These are phyloP conservation scores for Oryzias celebensis DNA, from an alignment of 2,113 vertebrate genomes.

Conservation along the genomic window DNA sequence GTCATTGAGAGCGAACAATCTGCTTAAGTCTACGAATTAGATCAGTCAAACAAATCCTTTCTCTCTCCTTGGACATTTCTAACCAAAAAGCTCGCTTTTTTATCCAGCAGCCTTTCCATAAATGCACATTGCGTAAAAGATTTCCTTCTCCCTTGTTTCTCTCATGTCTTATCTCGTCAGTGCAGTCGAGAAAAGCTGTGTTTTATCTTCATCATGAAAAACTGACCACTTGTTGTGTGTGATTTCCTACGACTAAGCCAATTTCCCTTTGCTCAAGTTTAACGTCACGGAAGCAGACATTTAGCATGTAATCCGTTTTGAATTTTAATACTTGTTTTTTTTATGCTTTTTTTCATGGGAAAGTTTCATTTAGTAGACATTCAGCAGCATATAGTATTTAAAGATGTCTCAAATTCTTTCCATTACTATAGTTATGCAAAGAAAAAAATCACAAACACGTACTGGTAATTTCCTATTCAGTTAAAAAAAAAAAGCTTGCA, in stretches of 20 bases:
- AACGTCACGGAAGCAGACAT: background rate
- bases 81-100: background rate
- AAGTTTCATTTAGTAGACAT: no score
- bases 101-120: background rate
- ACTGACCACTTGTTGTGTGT: background rate
- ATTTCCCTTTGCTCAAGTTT: background rate
- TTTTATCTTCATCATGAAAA: slow-evolving; percentile 8
- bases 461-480: background rate
- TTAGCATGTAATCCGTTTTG: background rate
- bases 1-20: slow-evolving; percentile 28
- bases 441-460: background rate
- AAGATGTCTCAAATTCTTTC: background rate
- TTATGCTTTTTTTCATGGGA: background rate
- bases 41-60: slow-evolving; percentile 48
- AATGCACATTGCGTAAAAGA: slow-evolving; percentile 11
- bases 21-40: slow-evolving; percentile 49
- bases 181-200: background rate
- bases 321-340: background rate
- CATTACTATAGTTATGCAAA: background rate
- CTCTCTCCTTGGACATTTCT: slow-evolving; percentile 10
- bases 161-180: slow-evolving; percentile 6
- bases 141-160: background rate
- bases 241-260: background rate
- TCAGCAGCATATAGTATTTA: background rate
- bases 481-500: background rate